phyloP scores from a whole-genome alignment of 2,113 vertebrate species.

The Lonchura striata region DNA sequence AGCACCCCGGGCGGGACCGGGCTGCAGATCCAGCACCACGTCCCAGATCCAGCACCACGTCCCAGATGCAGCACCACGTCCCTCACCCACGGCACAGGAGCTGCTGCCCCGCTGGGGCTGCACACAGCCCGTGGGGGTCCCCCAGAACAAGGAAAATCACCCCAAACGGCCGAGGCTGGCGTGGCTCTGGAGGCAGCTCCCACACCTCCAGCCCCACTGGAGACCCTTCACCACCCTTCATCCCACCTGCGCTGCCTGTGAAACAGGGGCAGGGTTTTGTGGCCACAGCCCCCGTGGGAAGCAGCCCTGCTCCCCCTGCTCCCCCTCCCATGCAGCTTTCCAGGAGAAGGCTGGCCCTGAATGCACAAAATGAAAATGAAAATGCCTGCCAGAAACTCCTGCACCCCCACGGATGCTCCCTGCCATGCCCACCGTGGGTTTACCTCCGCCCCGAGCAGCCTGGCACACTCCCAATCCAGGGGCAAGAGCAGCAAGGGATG shows the following conservation, averaged over 20 bases:
- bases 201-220: neutral
- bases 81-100: accelerated
- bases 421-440: accelerated
- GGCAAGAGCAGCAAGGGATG: neutral
- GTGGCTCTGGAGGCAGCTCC: neutral
- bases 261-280: neutral
- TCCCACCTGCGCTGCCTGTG: accelerated
- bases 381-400: accelerated
- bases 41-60: neutral
- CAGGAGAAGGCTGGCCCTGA: neutral
- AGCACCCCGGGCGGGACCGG: accelerated
- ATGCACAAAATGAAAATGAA: neutral
- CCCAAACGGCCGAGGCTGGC: neutral
- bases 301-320: neutral
- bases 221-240: neutral
- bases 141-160: accelerated
- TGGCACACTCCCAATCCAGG: neutral
- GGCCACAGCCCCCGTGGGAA: neutral
- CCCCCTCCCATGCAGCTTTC: neutral
- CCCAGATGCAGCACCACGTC: neutral
- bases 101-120: neutral
- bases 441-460: neutral
- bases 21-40: neutral
- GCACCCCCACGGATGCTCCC: accelerated
- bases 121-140: neutral